Conservation (phyloP, 2,888 invertebrate genomes). For the Lasioglossum malachurum region DNA sequence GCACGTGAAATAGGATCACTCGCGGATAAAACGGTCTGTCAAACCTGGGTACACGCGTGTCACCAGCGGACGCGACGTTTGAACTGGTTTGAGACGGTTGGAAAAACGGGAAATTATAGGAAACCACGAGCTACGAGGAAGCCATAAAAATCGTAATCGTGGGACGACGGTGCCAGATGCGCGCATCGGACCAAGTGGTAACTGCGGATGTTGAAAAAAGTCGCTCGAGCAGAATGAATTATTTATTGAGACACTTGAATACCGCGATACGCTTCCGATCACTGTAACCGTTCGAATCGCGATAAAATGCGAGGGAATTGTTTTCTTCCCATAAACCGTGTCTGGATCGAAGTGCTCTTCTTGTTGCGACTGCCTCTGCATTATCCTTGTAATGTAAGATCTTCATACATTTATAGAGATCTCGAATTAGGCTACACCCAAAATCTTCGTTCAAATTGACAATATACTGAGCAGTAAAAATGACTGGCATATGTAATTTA, state of each 20-base stretch:
- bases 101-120: slow-evolving; percentile 55
- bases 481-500: no score
- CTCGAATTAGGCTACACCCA: neutral
- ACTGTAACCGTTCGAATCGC: slow-evolving; percentile 2
- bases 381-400: neutral
- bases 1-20: slow-evolving; percentile 53
- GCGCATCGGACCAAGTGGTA: slow-evolving; percentile 14
- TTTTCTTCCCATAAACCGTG: slow-evolving; percentile 9
- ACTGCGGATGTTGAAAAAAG: slow-evolving; percentile 44
- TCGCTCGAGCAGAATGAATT: slow-evolving; percentile 32
- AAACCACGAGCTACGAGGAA: slow-evolving; percentile 23
- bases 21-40: slow-evolving; percentile 56
- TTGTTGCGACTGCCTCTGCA: neutral
- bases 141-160: slow-evolving; percentile 32
- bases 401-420: neutral
- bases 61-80: slow-evolving; percentile 5
- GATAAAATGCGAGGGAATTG: neutral
- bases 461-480: no score
- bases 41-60: slow-evolving; percentile 37
- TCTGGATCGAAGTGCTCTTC: neutral
- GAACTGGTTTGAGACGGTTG: slow-evolving; percentile 43
- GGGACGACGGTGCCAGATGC: neutral
- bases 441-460: neutral
- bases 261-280: slow-evolving; percentile 27
- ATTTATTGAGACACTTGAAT: slow-evolving; percentile 36